Base-by-base conservation (phyloP, 1,140 invertebrate species). In the Pachyrhynchus sulphureomaculatus region DNA sequence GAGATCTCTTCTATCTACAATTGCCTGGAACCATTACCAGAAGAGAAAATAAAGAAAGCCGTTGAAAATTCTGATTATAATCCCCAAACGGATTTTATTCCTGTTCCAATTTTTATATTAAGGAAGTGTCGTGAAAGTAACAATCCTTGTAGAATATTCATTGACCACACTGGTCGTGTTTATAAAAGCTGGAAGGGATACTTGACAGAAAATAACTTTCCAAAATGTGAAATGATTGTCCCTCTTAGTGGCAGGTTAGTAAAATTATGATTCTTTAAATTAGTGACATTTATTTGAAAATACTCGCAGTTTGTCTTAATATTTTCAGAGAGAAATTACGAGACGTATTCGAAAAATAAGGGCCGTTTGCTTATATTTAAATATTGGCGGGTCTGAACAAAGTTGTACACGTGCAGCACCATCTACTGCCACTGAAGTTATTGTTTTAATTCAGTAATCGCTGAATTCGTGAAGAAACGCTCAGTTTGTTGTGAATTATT, bases 201-300 rank as follows among this genome's bases (percentile, higher is more conserved):
- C 62, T 42, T 77, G n/a, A 63, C 58, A 12, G 59, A 74, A 21
- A 78, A 78, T 62, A 77, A 73, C 57, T 65, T 74, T 10, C 68
- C 67, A 2, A 59, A 73, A 60, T 69, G 74, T 48, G 54, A 69
- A 45, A 73, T 77, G 67, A 68, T 76, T 29, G 64, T 74, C 12
- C 77, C 77, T 9, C 61, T 62, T 53, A 64, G 73, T 62, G 77
- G 77, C 13, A 59, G 68, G 65, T 62, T 21, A 37, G 56, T 58
- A 12, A 36, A 37, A 41, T 10, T 21, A 10, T n/a, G n/a, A n/a
- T n/a, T n/a, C n/a, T n/a, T n/a, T n/a, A n/a, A n/a, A n/a, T n/a
- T n/a, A n/a, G n/a, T n/a, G n/a, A n/a, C n/a, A n/a, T n/a, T n/a
- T n/a, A n/a, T n/a, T n/a, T n/a, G n/a, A n/a, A n/a, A n/a, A n/a